These are phyloP conservation scores for Neopelma chrysocephalum DNA, from an alignment of 2,797 vertebrate species.

Conservation along the genomic window DNA sequence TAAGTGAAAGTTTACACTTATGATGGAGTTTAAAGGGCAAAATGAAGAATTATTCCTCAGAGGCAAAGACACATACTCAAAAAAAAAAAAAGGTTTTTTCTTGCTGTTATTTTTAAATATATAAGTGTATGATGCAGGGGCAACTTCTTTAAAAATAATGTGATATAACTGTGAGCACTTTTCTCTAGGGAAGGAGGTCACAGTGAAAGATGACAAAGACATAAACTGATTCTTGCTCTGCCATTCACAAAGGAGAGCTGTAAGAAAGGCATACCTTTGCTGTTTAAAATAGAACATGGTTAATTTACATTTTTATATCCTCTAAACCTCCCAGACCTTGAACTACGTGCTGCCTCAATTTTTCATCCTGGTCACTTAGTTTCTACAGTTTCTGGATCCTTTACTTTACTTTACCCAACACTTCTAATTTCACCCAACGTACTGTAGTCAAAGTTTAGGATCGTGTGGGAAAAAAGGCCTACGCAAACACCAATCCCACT, in stretches of 20 bases:
- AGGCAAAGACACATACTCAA: neutral
- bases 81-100: fast-evolving
- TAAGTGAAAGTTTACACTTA: neutral
- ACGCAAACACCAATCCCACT: neutral
- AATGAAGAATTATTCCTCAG: neutral
- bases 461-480: fast-evolving
- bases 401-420: neutral
- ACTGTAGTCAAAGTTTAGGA: neutral
- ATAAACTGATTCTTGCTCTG: neutral
- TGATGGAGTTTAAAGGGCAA: neutral
- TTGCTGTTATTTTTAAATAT: neutral
- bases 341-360: neutral
- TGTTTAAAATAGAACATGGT: neutral
- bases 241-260: neutral
- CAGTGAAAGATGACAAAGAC: neutral
- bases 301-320: neutral
- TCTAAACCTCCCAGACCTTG: neutral
- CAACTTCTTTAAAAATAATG: neutral
- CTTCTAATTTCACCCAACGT: neutral
- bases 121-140: neutral
- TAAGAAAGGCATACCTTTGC: neutral
- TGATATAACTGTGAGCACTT: neutral
- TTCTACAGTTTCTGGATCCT: neutral
- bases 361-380: neutral
- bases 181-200: neutral